A percentile compares a stretch with the other conserved stretches of the same genome.
These are phyloP conservation scores for Eulemur coronatus DNA, from an alignment of 2,797 vertebrate species.

Conservation along the genomic window DNA sequence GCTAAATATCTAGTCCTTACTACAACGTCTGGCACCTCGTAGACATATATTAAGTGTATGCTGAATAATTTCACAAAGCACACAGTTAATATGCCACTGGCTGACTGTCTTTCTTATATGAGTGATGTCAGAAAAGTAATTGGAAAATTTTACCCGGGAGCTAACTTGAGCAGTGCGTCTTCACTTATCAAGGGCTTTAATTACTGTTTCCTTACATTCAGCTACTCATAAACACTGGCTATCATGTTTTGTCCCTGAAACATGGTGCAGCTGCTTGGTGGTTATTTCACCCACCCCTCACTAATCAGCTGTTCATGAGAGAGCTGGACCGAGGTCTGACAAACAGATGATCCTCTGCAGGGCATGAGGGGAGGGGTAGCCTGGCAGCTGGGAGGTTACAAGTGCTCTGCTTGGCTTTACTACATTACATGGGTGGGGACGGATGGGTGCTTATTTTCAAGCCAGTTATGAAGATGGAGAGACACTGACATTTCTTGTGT, in stretches of 20 bases:
- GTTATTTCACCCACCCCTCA: neutral
- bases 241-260: conserved; percentile 16
- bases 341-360: conserved; percentile 19
- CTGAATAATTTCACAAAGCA: neutral
- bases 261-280: conserved; percentile 57
- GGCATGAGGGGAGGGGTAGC: neutral
- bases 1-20: neutral
- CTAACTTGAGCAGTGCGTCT: neutral
- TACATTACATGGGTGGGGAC: neutral
- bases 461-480: neutral
- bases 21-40: neutral
- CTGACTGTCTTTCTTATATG: neutral
- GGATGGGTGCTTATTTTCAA: neutral
- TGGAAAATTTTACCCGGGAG: neutral
- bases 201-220: neutral
- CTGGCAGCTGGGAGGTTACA: conserved; percentile 11
- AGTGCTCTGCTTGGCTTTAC: neutral
- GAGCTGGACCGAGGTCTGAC: neutral
- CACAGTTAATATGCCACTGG: neutral
- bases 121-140: neutral
- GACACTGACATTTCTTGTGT: neutral
- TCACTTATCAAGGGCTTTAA: neutral
- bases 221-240: neutral
- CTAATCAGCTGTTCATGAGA: conserved; percentile 60
- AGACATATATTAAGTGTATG: neutral